A percentile compares a stretch with the other conserved stretches of the same genome.
These are phyloP conservation scores for Halichoeres trimaculatus DNA, from an alignment of 2,113 vertebrate genomes.

Conservation along the genomic window DNA sequence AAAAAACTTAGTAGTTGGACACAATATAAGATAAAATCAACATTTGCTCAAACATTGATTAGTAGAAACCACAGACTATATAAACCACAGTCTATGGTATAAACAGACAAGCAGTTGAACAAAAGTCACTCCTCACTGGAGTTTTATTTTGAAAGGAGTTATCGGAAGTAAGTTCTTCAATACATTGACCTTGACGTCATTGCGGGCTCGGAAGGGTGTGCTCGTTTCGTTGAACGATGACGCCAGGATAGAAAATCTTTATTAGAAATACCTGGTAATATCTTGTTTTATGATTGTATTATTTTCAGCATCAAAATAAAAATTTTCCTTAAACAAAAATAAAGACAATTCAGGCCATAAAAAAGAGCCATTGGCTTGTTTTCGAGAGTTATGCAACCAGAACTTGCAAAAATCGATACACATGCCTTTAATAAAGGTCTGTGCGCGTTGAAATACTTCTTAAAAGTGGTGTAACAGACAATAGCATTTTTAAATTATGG, in stretches of 20 bases:
- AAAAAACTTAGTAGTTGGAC: too few relatives aligned
- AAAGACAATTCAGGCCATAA: accelerated
- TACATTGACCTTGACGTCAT: not conserved
- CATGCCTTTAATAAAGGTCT: not conserved
- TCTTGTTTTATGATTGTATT: accelerated
- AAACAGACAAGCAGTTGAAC: too few relatives aligned
- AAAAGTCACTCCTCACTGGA: too few relatives aligned
- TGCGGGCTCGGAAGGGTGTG: constrained; percentile 4
- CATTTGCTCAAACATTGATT: too few relatives aligned
- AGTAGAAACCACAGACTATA: too few relatives aligned
- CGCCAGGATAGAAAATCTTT: not conserved
- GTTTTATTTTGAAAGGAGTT: constrained; percentile 28
- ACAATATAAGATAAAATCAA: too few relatives aligned
- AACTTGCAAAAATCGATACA: not conserved
- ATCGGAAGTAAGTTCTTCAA: not conserved
- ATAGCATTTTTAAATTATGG: not conserved
- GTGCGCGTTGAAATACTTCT: not conserved
- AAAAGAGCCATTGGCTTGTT: accelerated
- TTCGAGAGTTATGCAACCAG: accelerated
- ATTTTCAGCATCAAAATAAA: not conserved
- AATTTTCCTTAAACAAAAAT: accelerated
- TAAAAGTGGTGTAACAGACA: accelerated
- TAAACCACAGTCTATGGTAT: too few relatives aligned
- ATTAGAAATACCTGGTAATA: not conserved
- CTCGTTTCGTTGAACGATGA: constrained; percentile 21